These are phyloP conservation scores for Drosophila tripunctata DNA, from an alignment of 2,888 invertebrate species.

Conservation along the genomic window DNA sequence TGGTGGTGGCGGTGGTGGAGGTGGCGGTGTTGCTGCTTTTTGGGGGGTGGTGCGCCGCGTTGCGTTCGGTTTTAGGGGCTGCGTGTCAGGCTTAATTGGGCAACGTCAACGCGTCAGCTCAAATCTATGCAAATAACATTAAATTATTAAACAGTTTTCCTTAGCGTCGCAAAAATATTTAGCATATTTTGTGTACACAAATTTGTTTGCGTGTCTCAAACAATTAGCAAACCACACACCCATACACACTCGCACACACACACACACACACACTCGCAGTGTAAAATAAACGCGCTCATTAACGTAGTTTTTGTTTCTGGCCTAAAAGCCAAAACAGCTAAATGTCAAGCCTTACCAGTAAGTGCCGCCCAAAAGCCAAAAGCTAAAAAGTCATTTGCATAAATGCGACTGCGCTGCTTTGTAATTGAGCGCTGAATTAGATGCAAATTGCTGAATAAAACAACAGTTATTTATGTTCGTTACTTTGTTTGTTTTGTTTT, in stretches of 20 bases:
- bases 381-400: slow-evolving; percentile 59
- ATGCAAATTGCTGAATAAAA: slow-evolving; percentile 74
- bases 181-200: slow-evolving; percentile 73
- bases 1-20: neutral
- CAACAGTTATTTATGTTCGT: slow-evolving; percentile 72
- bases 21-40: neutral
- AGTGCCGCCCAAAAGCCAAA: slow-evolving; percentile 48
- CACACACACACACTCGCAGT: slow-evolving; percentile 25
- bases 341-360: slow-evolving; percentile 47
- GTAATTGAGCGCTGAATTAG: slow-evolving; percentile 72
- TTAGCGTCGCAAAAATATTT: slow-evolving; percentile 54
- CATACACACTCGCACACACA: slow-evolving; percentile 20
- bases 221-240: slow-evolving; percentile 67
- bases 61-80: slow-evolving; percentile 38
- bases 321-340: slow-evolving; percentile 49
- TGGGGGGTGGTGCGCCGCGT: neutral
- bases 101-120: slow-evolving; percentile 63
- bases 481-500: slow-evolving; percentile 52
- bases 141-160: slow-evolving; percentile 73
- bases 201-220: slow-evolving; percentile 80
- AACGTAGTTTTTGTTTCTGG: slow-evolving; percentile 45
- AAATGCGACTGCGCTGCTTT: slow-evolving; percentile 48
- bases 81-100: slow-evolving; percentile 70
- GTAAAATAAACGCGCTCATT: slow-evolving; percentile 68
- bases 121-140: slow-evolving; percentile 75